A percentile compares a stretch with the other conserved stretches of the same genome.
These are phyloP conservation scores for Drosophila silvestris DNA, from an alignment of 2,888 invertebrate species.

Conservation along the genomic window DNA sequence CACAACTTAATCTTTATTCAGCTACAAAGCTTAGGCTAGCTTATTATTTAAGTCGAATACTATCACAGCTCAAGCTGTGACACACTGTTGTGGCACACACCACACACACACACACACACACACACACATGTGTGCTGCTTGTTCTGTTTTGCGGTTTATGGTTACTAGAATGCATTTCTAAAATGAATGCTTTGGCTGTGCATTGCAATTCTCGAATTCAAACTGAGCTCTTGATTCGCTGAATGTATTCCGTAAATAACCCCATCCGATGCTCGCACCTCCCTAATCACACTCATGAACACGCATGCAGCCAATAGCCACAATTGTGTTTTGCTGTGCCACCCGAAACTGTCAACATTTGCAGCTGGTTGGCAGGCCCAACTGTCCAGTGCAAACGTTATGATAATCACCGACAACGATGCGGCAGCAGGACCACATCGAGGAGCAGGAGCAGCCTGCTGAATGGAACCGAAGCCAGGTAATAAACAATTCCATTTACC, in stretches of 20 bases:
- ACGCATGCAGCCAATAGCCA: constrained; percentile 5
- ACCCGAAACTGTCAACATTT: constrained; percentile 69
- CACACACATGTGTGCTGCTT: constrained; percentile 10
- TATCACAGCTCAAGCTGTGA: constrained; percentile 5
- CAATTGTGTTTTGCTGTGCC: constrained; percentile 70
- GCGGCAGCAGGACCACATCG: constrained; percentile 10
- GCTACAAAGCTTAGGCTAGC: background rate
- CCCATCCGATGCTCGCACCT: background rate
- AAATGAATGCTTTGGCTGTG: constrained; percentile 44
- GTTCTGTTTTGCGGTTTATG: constrained; percentile 57
- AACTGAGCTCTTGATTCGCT: constrained; percentile 41
- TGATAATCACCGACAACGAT: constrained; percentile 73
- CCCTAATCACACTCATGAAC: no score
- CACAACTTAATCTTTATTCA: background rate
- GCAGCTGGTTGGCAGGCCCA: constrained; percentile 46
- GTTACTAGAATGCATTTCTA: constrained; percentile 42
- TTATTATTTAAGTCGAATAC: background rate
- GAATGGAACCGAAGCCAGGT: constrained; percentile 57
- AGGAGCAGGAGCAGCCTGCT: constrained; percentile 9
- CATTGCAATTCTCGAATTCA: constrained; percentile 35
- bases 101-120: background rate
- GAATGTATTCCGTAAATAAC: constrained; percentile 33
- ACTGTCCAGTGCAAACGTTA: constrained; percentile 58
- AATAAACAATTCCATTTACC: constrained; percentile 81
- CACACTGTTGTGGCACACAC: constrained; percentile 4